These are phyloP conservation scores for Aphis gossypii DNA, from an alignment of 1,140 invertebrate species.

Conservation along the genomic window DNA sequence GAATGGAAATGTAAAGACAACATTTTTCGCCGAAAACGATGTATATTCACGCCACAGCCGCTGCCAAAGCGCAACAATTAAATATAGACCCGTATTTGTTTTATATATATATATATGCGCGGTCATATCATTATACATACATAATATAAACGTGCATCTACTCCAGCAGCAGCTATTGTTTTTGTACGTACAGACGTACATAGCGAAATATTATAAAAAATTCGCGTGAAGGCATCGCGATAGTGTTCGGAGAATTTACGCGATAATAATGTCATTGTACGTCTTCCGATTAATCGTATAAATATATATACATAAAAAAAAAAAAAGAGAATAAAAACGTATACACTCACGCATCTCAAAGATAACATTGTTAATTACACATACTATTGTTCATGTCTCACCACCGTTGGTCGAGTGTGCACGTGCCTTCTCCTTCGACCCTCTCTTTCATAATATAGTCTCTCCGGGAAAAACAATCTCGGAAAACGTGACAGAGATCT, in stretches of 20 bases:
- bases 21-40: background rate
- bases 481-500: constrained; percentile 43
- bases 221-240: background rate
- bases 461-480: constrained; percentile 15
- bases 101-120: background rate
- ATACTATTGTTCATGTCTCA: background rate
- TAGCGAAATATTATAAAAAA: background rate
- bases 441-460: background rate
- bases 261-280: background rate
- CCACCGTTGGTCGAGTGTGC: no score
- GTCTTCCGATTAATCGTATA: background rate
- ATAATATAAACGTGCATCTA: background rate
- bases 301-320: background rate
- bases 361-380: constrained; percentile 38
- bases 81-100: background rate
- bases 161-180: background rate
- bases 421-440: background rate
- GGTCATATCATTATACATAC: background rate
- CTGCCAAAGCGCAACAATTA: background rate
- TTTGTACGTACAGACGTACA: background rate
- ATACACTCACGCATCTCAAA: background rate
- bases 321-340: background rate
- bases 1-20: background rate
- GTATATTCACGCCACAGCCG: background rate
- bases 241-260: background rate